Percentiles rank a stretch among this genome's conserved stretches.
phyloP scores from a whole-genome alignment of 2,797 vertebrate species.

The Notolepis coatsorum region DNA sequence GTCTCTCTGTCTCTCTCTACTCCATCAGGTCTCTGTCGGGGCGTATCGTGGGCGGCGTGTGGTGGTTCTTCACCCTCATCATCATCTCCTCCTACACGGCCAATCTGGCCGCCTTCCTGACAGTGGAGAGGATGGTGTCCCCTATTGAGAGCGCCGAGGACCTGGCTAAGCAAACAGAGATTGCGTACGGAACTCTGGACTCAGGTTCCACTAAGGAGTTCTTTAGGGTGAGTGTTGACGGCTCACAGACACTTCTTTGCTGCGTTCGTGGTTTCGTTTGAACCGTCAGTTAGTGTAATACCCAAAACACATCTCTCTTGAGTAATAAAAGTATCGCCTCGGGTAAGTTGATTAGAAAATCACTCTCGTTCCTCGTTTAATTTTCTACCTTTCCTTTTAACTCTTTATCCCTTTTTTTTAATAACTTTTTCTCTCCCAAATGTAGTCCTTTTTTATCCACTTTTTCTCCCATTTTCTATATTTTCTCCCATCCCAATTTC shows the following conservation, averaged over 20 bases:
- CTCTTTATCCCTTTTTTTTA: too few species aligned
- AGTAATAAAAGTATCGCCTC: too few species aligned
- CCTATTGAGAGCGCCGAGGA: conserved; percentile 99
- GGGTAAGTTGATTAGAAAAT: too few species aligned
- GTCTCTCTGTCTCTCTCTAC: not conserved
- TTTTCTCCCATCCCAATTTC: too few species aligned
- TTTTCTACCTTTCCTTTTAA: too few species aligned
- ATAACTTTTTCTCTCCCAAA: too few species aligned
- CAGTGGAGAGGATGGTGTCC: conserved; percentile 99
- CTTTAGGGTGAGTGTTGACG: conserved; percentile 97
- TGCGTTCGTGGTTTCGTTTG: too few species aligned
- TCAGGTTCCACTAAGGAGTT: conserved; percentile 99
- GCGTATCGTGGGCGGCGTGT: conserved; percentile 98
- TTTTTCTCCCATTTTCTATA: too few species aligned
- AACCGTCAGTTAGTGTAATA: too few species aligned
- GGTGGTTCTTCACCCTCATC: conserved; percentile 99
- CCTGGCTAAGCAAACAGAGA: conserved; percentile 99
- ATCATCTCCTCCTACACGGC: conserved; percentile 99
- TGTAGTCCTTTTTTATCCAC: too few species aligned
- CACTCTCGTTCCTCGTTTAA: too few species aligned
- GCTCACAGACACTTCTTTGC: conserved; percentile 15
- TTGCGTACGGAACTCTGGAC: conserved; percentile 98
- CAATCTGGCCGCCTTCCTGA: conserved; percentile 99
- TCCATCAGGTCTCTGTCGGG: conserved; percentile 94
- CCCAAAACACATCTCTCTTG: too few species aligned